phyloP scores from a whole-genome alignment of 2,113 vertebrate genomes.

The Channa argus region DNA sequence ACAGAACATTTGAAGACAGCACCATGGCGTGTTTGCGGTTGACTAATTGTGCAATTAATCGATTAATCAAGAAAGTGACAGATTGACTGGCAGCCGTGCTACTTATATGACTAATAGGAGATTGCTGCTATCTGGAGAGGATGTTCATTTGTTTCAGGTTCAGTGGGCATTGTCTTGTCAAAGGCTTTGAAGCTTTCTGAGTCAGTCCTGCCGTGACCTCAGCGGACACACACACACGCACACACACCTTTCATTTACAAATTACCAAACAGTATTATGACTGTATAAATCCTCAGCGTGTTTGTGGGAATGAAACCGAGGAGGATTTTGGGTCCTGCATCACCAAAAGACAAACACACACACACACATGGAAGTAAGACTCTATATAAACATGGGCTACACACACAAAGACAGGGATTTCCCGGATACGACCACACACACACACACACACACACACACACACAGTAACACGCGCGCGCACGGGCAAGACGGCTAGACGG shows the following conservation, averaged over 20 bases:
- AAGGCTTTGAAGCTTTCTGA: slow-evolving; percentile 10
- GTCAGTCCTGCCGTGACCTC: slow-evolving; percentile 39
- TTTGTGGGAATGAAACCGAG: neutral
- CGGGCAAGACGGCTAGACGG: slow-evolving; percentile 53
- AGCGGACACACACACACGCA: slow-evolving; percentile 24
- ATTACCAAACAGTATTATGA: slow-evolving; percentile 5
- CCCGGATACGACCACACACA: slow-evolving; percentile 46
- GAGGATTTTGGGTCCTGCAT: neutral
- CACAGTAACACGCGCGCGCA: neutral
- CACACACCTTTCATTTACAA: slow-evolving; percentile 13
- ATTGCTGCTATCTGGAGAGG: no score
- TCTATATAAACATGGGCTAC: slow-evolving; percentile 5
- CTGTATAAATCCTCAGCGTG: neutral
- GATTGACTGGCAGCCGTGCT: no score
- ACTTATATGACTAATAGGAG: no score
- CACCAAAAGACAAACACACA: neutral
- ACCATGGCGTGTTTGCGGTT: no score
- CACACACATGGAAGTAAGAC: neutral
- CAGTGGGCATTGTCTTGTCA: neutral
- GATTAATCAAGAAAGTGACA: no score
- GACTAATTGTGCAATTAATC: no score
- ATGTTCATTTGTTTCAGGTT: no score
- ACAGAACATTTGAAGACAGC: neutral
- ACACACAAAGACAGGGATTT: slow-evolving; percentile 43
- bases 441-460: neutral